Evolutionary conservation across 2,888 invertebrate species (phyloP).

Genomic region (Rhagophthalmus giganteus): DNA sequence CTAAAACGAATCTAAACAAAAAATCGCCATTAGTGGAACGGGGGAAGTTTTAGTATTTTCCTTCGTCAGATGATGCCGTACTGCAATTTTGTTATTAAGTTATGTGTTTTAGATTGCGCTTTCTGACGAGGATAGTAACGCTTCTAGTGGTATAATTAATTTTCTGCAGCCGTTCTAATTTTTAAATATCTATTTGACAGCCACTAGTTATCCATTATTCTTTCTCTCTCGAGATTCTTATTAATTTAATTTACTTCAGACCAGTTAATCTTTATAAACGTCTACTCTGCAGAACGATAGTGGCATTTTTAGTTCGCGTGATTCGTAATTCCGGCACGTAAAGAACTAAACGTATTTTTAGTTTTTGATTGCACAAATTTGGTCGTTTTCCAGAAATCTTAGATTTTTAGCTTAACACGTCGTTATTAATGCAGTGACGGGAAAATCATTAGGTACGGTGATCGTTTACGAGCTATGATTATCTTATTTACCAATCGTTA

Average conservation of each 20-base stretch:
- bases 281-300: constrained; percentile 16
- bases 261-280: constrained; percentile 24
- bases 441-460: no score
- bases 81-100: no score
- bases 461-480: no score
- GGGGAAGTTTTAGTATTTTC: no score
- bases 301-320: constrained; percentile 23
- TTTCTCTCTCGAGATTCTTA: constrained; percentile 20
- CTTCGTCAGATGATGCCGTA: no score
- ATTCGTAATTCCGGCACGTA: constrained; percentile 23
- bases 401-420: constrained; percentile 5
- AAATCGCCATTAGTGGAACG: no score
- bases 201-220: constrained; percentile 23
- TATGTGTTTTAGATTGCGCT: no score
- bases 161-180: constrained; percentile 13
- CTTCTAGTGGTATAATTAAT: no score
- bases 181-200: constrained; percentile 20
- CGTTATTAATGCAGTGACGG: constrained; percentile 2
- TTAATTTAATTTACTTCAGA: constrained; percentile 22
- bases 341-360: constrained; percentile 15
- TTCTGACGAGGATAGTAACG: no score
- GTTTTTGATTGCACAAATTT: constrained; percentile 23
- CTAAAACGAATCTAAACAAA: no score
- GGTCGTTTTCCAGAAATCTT: constrained; percentile 1
- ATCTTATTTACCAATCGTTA: neutral